These are phyloP conservation scores for Suncus etruscus DNA, from an alignment of 2,113 vertebrate genomes.

Conservation along the genomic window DNA sequence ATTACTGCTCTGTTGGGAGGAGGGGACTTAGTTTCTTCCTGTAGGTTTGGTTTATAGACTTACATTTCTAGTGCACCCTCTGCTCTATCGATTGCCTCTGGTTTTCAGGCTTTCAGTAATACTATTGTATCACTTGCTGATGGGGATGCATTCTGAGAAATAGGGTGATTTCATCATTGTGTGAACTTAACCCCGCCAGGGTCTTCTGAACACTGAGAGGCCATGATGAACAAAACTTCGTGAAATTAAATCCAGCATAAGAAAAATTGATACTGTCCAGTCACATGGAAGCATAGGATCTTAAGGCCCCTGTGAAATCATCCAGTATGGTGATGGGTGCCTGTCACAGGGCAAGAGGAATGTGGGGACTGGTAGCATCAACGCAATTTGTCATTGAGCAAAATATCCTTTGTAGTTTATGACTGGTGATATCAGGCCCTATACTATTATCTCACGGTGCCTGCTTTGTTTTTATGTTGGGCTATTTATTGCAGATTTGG, in stretches of 20 bases:
- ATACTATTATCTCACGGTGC: not conserved
- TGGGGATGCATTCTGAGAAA: not conserved
- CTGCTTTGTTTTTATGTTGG: not conserved
- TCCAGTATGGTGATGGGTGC: not conserved
- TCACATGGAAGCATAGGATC: not conserved
- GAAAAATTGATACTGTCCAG: not conserved
- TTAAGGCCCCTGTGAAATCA: not conserved
- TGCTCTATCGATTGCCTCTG: not conserved
- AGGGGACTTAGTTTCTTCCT: not conserved
- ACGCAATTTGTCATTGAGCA: not conserved
- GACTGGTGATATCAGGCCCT: not conserved
- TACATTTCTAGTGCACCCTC: not conserved
- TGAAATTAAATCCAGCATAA: not conserved
- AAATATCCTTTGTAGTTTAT: not conserved
- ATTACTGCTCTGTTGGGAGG: not conserved
- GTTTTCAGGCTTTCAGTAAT: not conserved
- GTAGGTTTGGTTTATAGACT: not conserved
- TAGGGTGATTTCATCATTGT: not conserved
- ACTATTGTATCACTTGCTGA: not conserved
- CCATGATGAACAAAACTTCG: not conserved
- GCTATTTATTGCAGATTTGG: not conserved
- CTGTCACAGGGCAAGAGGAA: not conserved
- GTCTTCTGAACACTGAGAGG: not conserved
- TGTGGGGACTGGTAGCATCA: not conserved
- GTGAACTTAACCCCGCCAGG: not conserved